phyloP scores from a whole-genome alignment of 1,140 invertebrate species.

The Paralvinella palmiformis region DNA sequence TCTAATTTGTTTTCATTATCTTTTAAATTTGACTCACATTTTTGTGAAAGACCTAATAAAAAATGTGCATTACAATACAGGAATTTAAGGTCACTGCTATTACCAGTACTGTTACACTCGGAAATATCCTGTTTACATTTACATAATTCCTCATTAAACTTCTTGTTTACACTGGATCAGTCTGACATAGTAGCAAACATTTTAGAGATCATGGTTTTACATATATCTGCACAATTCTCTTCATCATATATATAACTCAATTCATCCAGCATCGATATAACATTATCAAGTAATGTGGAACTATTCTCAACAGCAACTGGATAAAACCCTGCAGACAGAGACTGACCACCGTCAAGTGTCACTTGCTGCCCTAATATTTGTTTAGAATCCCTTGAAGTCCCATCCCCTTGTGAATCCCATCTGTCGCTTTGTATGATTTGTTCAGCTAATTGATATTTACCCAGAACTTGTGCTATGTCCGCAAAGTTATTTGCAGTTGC shows the following conservation, averaged over 20 bases:
- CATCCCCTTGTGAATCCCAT: slow-evolving; percentile 5
- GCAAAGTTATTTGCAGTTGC: no score
- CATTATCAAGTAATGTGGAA: slow-evolving; percentile 11
- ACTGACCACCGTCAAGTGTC: slow-evolving; percentile 6
- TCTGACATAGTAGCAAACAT: slow-evolving; percentile 13
- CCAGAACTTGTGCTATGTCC: no score
- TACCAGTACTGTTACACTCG: not conserved
- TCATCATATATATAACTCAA: slow-evolving; percentile 7
- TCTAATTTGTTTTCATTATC: not conserved
- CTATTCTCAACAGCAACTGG: slow-evolving; percentile 11
- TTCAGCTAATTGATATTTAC: no score
- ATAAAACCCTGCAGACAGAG: slow-evolving; percentile 12
- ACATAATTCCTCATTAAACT: slow-evolving; percentile 7
- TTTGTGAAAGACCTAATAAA: slow-evolving; percentile 10
- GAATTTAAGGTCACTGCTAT: slow-evolving; percentile 3
- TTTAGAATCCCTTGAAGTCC: slow-evolving; percentile 3
- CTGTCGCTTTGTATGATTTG: not conserved
- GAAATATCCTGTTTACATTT: slow-evolving; percentile 3
- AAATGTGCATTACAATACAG: slow-evolving; percentile 16
- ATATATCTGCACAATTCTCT: slow-evolving; percentile 2
- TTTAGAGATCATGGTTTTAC: not conserved
- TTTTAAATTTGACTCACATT: slow-evolving; percentile 1
- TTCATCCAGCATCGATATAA: slow-evolving; percentile 14
- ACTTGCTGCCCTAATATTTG: slow-evolving; percentile 13
- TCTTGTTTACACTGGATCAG: slow-evolving; percentile 5